Conservation (phyloP, 2,113 vertebrate genomes). For the Arothron firmamentum region DNA sequence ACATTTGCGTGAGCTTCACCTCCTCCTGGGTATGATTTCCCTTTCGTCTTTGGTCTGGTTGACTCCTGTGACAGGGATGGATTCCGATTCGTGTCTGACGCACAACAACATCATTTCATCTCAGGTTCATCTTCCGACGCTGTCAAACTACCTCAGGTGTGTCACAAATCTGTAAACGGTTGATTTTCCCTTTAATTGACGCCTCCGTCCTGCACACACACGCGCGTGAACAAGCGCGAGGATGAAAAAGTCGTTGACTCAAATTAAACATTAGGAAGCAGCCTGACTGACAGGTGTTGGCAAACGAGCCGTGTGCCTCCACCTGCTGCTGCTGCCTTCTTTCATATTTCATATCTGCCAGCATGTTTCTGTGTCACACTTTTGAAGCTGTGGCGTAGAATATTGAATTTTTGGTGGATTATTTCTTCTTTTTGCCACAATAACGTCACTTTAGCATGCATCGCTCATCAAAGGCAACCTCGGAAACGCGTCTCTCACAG, state of each 20-base stretch:
- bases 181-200: not conserved
- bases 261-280: conserved; percentile 22
- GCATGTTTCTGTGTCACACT: conserved; percentile 52
- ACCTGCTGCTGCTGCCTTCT: conserved; percentile 52
- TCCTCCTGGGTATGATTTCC: no score
- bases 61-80: no score
- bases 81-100: not conserved
- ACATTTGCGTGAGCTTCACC: no score
- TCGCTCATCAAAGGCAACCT: conserved; percentile 56
- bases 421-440: conserved; percentile 36
- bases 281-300: conserved; percentile 38
- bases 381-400: conserved; percentile 38
- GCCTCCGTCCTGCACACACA: no score
- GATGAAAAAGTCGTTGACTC: conserved; percentile 29
- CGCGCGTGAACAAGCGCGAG: not conserved
- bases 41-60: no score
- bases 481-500: conserved; percentile 45
- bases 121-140: not conserved
- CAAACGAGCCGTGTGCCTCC: conserved; percentile 10
- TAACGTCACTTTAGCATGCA: conserved; percentile 55
- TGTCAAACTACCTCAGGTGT: not conserved
- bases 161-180: no score
- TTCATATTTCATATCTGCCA: conserved; percentile 57
- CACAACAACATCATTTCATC: not conserved
- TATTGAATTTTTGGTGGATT: conserved; percentile 45